Evolutionary conservation across 1,140 invertebrate genomes (phyloP).

Genomic region (Prorops nasuta): DNA sequence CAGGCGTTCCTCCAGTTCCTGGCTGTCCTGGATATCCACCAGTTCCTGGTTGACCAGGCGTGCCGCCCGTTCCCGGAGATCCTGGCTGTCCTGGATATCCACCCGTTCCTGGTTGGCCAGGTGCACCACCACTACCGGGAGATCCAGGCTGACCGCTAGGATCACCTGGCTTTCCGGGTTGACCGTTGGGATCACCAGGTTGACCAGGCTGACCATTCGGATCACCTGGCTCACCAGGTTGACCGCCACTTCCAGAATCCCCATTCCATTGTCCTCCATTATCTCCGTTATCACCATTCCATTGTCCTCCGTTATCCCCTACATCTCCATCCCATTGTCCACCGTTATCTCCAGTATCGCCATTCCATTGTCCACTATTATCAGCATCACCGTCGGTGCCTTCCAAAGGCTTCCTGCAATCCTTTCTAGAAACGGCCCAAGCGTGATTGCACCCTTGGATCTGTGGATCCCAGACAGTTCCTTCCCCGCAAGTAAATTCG

Average conservation of each 20-base stretch:
- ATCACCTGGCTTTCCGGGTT: constrained; percentile 41
- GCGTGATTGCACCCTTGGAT: constrained; percentile 67
- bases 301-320: constrained; percentile 18
- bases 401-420: constrained; percentile 23
- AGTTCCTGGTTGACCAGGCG: background rate
- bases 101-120: constrained; percentile 9
- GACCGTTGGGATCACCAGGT: constrained; percentile 65
- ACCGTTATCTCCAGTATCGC: constrained; percentile 3
- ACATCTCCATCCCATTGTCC: constrained; percentile 22
- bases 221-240: constrained; percentile 12
- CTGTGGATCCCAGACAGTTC: constrained; percentile 72
- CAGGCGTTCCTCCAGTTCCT: background rate
- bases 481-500: constrained; percentile 68
- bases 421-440: constrained; percentile 55
- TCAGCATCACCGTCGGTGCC: background rate
- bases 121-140: background rate
- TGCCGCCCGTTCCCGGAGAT: background rate
- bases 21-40: background rate
- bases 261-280: constrained; percentile 23
- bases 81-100: background rate
- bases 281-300: constrained; percentile 14
- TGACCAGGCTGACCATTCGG: constrained; percentile 49
- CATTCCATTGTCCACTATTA: background rate
- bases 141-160: constrained; percentile 1
- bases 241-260: constrained; percentile 9